A percentile compares a stretch with the other conserved stretches of the same genome.
Evolutionary conservation across 2,888 invertebrate genomes (phyloP).

Genomic region (Drosophila paucipuncta): DNA sequence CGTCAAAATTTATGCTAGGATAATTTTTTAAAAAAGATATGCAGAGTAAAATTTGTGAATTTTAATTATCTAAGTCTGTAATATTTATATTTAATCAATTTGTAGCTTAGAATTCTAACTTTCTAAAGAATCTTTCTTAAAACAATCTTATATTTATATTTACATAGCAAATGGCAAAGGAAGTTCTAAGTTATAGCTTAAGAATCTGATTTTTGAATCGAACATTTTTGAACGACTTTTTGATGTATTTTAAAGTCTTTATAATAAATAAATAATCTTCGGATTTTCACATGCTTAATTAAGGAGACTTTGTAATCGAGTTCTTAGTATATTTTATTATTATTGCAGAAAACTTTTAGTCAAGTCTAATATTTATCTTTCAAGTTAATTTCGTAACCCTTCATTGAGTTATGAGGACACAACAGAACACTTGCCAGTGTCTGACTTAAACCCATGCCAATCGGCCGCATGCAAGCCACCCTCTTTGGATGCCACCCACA

Average conservation of each 20-base stretch:
- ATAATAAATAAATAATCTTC: neutral
- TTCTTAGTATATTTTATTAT: neutral
- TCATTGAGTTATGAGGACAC: slow-evolving; percentile 22
- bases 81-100: neutral
- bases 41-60: neutral
- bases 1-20: neutral
- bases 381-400: slow-evolving; percentile 22
- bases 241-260: neutral
- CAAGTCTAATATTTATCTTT: slow-evolving; percentile 5
- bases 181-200: neutral
- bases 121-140: neutral
- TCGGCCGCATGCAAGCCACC: slow-evolving; percentile 56
- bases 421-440: slow-evolving; percentile 16
- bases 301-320: neutral
- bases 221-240: neutral
- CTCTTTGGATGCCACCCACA: slow-evolving; percentile 47
- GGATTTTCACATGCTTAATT: too few species aligned
- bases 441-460: slow-evolving; percentile 31
- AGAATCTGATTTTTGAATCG: neutral
- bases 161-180: neutral
- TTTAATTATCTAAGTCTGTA: neutral
- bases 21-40: neutral
- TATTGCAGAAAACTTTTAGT: neutral
- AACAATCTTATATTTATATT: neutral
- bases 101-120: neutral